Percentiles rank a stretch among this genome's conserved stretches.
Conservation (phyloP, 1,140 invertebrate species). For the Cardiocondyla obscurior region DNA sequence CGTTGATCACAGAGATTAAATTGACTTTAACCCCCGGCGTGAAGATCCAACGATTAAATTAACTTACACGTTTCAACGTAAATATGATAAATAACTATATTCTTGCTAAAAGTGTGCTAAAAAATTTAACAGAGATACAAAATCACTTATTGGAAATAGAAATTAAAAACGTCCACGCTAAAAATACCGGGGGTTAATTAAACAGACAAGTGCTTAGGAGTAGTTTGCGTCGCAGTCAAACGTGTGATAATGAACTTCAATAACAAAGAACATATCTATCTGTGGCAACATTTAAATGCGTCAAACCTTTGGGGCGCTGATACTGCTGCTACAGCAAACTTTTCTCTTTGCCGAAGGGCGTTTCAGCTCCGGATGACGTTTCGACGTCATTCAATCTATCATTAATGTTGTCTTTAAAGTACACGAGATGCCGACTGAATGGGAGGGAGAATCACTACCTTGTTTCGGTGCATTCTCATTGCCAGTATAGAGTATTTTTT, state of each 20-base stretch:
- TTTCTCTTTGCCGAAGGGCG: conserved; percentile 42
- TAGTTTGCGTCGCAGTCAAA: conserved; percentile 40
- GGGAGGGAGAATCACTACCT: conserved; percentile 54
- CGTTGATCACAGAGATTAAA: conserved; percentile 12
- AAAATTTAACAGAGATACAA: not conserved
- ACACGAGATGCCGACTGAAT: not conserved
- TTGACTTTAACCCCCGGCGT: conserved; percentile 42
- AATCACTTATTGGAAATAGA: not conserved
- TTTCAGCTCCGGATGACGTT: conserved; percentile 48
- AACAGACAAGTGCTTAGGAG: conserved; percentile 31
- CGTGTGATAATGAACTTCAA: conserved; percentile 43
- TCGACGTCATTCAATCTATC: conserved; percentile 48
- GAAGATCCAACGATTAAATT: not conserved
- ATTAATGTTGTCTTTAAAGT: conserved; percentile 47
- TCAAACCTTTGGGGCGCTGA: conserved; percentile 57
- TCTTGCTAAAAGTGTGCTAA: not conserved
- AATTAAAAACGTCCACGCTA: not conserved
- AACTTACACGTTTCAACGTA: not conserved
- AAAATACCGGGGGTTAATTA: conserved; percentile 44
- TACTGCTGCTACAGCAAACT: conserved; percentile 47
- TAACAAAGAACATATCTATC: conserved; percentile 49
- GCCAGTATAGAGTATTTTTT: conserved; percentile 51
- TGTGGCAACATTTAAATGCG: conserved; percentile 46
- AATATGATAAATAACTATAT: not conserved
- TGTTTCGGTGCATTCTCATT: conserved; percentile 59